Evolutionary conservation across 1,140 invertebrate species (phyloP).

Genomic region (Notospermus geniculatus): DNA sequence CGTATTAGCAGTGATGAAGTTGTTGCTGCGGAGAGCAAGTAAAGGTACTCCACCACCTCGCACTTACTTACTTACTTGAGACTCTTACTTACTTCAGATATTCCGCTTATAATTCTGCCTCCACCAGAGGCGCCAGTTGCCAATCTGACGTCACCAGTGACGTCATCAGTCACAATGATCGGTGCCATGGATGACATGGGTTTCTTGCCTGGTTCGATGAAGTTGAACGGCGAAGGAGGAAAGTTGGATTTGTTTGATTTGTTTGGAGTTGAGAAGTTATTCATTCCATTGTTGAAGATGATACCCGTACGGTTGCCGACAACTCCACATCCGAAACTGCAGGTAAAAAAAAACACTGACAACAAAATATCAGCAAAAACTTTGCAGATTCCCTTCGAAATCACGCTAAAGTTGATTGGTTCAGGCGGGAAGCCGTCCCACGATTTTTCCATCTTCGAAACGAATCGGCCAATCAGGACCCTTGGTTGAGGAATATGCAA

Average conservation of each 20-base stretch:
- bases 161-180: conserved; percentile 70
- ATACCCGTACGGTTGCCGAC: conserved; percentile 76
- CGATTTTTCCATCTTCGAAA: no score
- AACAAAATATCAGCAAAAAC: no score
- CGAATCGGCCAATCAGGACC: no score
- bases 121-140: conserved; percentile 89
- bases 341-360: no score
- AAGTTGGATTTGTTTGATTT: conserved; percentile 74
- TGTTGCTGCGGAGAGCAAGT: no score
- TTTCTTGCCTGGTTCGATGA: conserved; percentile 75
- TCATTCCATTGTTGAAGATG: conserved; percentile 90
- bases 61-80: no score
- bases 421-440: no score
- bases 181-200: conserved; percentile 92
- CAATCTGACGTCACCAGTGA: conserved; percentile 68
- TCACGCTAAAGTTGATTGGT: no score
- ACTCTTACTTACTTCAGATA: conserved; percentile 68
- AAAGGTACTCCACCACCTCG: no score
- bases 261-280: conserved; percentile 84
- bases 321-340: conserved; percentile 56
- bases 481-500: no score
- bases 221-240: conserved; percentile 74
- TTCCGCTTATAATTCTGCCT: conserved; percentile 80
- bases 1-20: no score
- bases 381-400: no score